These are phyloP conservation scores for Trissonchulus latispiculum DNA, from an alignment of 2,888 invertebrate species.

Conservation along the genomic window DNA sequence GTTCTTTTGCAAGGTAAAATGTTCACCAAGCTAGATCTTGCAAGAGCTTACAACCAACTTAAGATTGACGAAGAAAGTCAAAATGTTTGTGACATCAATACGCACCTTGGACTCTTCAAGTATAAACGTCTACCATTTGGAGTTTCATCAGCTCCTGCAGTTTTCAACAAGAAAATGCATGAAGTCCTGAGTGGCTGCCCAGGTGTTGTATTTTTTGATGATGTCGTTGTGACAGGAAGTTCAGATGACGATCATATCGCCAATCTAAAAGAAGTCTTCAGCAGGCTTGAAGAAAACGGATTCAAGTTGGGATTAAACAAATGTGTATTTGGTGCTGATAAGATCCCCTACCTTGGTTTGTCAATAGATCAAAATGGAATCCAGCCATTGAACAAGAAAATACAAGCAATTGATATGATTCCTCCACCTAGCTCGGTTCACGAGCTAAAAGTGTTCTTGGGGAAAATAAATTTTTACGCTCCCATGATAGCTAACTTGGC, in stretches of 20 bases:
- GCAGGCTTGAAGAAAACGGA: neutral
- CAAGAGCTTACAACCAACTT: neutral
- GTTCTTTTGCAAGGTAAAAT: neutral
- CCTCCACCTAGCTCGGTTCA: neutral
- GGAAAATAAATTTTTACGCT: neutral
- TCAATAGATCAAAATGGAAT: neutral
- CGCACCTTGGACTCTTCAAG: neutral
- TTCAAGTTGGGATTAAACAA: neutral
- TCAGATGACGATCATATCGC: neutral
- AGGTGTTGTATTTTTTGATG: slow-evolving; percentile 2
- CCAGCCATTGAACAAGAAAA: slow-evolving; percentile 16
- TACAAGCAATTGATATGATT: slow-evolving; percentile 24
- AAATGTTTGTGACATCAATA: neutral
- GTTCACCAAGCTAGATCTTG: neutral
- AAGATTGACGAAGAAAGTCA: neutral
- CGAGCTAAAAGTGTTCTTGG: neutral
- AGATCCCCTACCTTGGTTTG: neutral
- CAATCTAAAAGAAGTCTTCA: neutral
- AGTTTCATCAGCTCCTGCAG: neutral
- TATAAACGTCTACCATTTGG: slow-evolving; percentile 1
- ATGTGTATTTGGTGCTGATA: neutral
- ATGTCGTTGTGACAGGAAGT: neutral
- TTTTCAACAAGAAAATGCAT: neutral
- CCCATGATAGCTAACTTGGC: neutral
- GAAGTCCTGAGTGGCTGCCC: neutral